These are phyloP conservation scores for Melanotaenia nigrans DNA, from an alignment of 2,797 vertebrate genomes.

Conservation along the genomic window DNA sequence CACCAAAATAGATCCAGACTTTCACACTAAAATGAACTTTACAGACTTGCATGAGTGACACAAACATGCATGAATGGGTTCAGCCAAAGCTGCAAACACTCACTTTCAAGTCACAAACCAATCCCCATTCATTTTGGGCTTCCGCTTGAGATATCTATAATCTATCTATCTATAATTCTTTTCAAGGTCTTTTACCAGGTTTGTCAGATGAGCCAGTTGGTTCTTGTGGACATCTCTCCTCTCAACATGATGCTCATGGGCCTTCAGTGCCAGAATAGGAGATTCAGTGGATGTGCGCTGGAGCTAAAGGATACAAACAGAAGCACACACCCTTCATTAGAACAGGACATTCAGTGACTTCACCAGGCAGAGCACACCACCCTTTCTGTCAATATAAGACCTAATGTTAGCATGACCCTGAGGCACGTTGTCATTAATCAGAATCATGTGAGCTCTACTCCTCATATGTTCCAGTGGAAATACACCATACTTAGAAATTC, in stretches of 20 bases:
- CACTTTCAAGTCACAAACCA: slow-evolving; percentile 25
- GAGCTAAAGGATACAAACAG: slow-evolving; percentile 66
- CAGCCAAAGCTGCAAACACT: background rate
- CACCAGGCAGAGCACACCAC: slow-evolving; percentile 47
- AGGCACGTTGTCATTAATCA: slow-evolving; percentile 68
- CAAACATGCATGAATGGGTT: slow-evolving; percentile 27
- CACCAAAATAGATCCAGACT: slow-evolving; percentile 40
- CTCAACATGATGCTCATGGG: slow-evolving; percentile 76
- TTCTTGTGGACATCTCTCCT: slow-evolving; percentile 77
- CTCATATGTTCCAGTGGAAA: slow-evolving; percentile 54
- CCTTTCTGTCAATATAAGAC: slow-evolving; percentile 61
- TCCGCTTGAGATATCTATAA: slow-evolving; percentile 3
- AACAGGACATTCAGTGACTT: slow-evolving; percentile 47
- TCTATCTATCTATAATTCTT: background rate
- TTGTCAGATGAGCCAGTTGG: slow-evolving; percentile 75
- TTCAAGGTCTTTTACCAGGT: slow-evolving; percentile 77
- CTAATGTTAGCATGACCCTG: slow-evolving; percentile 62
- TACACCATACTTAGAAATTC: slow-evolving; percentile 48
- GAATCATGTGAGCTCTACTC: slow-evolving; percentile 57
- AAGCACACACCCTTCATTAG: slow-evolving; percentile 53
- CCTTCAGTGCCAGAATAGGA: slow-evolving; percentile 64
- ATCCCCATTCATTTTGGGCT: slow-evolving; percentile 12
- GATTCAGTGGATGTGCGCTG: slow-evolving; percentile 77
- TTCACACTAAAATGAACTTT: slow-evolving; percentile 9
- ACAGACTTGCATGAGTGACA: background rate